phyloP scores from a whole-genome alignment of 2,888 invertebrate species.

The Caenorhabditis plicata region DNA sequence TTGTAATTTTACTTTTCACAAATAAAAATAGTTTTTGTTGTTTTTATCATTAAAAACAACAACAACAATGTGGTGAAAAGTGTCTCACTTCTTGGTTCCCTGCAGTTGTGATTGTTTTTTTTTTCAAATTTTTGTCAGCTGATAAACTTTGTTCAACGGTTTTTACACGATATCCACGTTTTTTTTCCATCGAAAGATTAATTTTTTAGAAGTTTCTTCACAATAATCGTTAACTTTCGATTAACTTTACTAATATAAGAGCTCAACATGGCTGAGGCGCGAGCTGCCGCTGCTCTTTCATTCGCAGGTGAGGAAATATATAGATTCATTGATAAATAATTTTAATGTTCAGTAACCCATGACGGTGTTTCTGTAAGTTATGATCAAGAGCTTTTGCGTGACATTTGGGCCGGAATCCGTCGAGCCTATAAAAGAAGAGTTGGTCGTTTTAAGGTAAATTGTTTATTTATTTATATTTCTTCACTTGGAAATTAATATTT shows the following conservation, averaged over 20 bases:
- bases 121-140: no score
- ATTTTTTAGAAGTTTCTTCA: neutral
- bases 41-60: neutral
- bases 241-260: neutral
- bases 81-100: no score
- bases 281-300: constrained; percentile 59
- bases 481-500: neutral
- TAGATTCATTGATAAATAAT: neutral
- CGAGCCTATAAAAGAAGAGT: constrained; percentile 92
- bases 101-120: no score
- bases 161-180: no score
- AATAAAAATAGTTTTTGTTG: no score
- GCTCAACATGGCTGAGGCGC: constrained; percentile 60
- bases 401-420: constrained; percentile 90
- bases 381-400: constrained; percentile 89
- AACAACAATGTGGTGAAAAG: no score
- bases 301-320: constrained; percentile 29
- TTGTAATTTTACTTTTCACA: no score
- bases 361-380: constrained; percentile 98
- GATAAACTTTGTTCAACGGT: no score
- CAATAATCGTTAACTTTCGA: neutral
- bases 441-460: constrained; percentile 76
- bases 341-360: constrained; percentile 75
- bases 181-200: no score
- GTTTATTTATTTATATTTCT: neutral